These are phyloP conservation scores for Melikaiella ostensackeni DNA, from an alignment of 2,888 invertebrate species.

Conservation along the genomic window DNA sequence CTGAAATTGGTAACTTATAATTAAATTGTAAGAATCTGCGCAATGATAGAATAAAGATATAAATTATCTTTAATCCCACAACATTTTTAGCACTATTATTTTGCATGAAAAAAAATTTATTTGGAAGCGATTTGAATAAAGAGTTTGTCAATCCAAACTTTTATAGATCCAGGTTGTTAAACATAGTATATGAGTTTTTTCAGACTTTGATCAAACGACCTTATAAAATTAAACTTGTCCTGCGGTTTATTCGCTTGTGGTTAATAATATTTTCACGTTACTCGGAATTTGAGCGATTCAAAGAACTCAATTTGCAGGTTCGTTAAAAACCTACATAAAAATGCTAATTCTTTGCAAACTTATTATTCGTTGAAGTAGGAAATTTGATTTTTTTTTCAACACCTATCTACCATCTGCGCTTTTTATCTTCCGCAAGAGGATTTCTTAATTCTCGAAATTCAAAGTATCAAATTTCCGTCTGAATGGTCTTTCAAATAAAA, in stretches of 20 bases:
- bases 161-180: constrained; percentile 35
- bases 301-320: constrained; percentile 32
- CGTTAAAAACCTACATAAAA: constrained; percentile 32
- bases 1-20: not conserved
- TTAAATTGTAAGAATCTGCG: not conserved
- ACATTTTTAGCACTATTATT: constrained; percentile 13
- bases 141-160: constrained; percentile 20
- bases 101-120: constrained; percentile 16
- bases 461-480: too few species aligned
- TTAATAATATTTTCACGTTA: constrained; percentile 36
- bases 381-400: not conserved
- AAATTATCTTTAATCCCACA: constrained; percentile 19
- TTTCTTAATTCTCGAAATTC: not conserved
- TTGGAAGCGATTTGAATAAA: constrained; percentile 21
- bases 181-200: constrained; percentile 25
- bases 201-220: constrained; percentile 10
- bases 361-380: not conserved
- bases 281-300: constrained; percentile 25
- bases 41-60: constrained; percentile 2
- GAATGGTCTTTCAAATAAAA: too few species aligned
- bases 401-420: not conserved
- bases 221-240: constrained; percentile 28
- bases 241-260: constrained; percentile 8
- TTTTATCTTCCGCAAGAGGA: not conserved
- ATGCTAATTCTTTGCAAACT: constrained; percentile 18